Conservation (phyloP, 2,888 invertebrate genomes). For the Acrocera orbiculus region DNA sequence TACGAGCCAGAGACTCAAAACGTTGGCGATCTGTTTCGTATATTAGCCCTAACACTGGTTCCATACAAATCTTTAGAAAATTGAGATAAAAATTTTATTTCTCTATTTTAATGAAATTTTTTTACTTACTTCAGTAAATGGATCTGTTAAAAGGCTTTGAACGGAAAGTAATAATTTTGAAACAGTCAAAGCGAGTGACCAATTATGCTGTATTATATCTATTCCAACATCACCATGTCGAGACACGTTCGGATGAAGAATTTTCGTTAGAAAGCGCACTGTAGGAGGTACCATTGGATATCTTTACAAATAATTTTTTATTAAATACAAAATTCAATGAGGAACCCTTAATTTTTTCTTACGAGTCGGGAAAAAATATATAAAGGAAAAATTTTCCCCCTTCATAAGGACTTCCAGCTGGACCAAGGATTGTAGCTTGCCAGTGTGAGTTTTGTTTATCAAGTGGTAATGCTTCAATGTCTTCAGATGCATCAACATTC, state of each 20-base stretch:
- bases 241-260: conserved; percentile 88
- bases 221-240: conserved; percentile 91
- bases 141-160: conserved; percentile 77
- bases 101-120: neutral
- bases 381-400: conserved; percentile 84
- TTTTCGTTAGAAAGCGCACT: conserved; percentile 80
- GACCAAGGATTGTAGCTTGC: conserved; percentile 86
- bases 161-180: conserved; percentile 76
- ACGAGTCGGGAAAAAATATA: conserved; percentile 71
- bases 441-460: conserved; percentile 46
- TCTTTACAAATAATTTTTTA: conserved; percentile 21
- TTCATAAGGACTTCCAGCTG: conserved; percentile 83
- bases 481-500: conserved; percentile 28
- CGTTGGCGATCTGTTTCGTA: conserved; percentile 52
- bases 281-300: conserved; percentile 87
- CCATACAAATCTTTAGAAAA: conserved; percentile 61
- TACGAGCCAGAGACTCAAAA: conserved; percentile 64
- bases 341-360: conserved; percentile 15
- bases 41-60: conserved; percentile 63
- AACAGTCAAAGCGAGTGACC: conserved; percentile 86
- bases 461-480: conserved; percentile 30
- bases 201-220: conserved; percentile 89
- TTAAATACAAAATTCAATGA: neutral
- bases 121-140: conserved; percentile 54
- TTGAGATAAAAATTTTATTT: neutral